Evolutionary conservation across 2,113 vertebrate species (phyloP), one percentile per base, ranked within the genome.

Genomic region (Cyprinodon brontotheroides): DNA sequence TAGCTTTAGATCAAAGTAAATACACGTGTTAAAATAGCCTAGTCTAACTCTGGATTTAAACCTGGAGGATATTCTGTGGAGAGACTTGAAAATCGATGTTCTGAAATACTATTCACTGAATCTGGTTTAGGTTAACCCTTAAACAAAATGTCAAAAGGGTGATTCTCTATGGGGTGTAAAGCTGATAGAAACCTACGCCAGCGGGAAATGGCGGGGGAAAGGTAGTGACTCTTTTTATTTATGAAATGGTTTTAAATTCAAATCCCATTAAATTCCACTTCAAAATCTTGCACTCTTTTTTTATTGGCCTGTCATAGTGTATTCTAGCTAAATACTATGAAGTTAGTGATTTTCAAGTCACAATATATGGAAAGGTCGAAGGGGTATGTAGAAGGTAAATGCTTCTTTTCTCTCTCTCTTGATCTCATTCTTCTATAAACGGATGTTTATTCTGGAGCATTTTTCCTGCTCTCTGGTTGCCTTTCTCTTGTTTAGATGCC

Each of bases 401-500:
- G 29, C 29, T 68, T 48, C 73, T 61, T 17, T 74, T 68, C 65
- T 70, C 68, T 72, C 63, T 79, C 69, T 78, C 48, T 79, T 65
- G 57, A 41, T 70, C 53, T 84, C 64, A 78, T 65, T 71, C 78
- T 79, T 61, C 57, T 22, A 48, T 71, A 83, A 37, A 71, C 13
- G 40, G 48, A 66, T 53, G 79, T 83, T 75, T 75, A 37, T 79
- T 85, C 77, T 67, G 53, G 78, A 61, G 41, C 61, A 3, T 85
- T 90, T 82, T 75, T 75, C 37, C 88, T 39, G 84, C 78, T 86
- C 86, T 88, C 75, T 70, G 76, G 87, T 87, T 77, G 60, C 83
- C 82, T 87, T 79, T 88, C 83, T 82, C 89, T 87, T 81, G 80
- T 81, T 93, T 81, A 90, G 90, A 92, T 91, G 89, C 89, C 88